Percentiles rank a stretch among this genome's conserved stretches.
phyloP scores from a whole-genome alignment of 2,888 invertebrate genomes.

The Plagiodera versicolora region DNA sequence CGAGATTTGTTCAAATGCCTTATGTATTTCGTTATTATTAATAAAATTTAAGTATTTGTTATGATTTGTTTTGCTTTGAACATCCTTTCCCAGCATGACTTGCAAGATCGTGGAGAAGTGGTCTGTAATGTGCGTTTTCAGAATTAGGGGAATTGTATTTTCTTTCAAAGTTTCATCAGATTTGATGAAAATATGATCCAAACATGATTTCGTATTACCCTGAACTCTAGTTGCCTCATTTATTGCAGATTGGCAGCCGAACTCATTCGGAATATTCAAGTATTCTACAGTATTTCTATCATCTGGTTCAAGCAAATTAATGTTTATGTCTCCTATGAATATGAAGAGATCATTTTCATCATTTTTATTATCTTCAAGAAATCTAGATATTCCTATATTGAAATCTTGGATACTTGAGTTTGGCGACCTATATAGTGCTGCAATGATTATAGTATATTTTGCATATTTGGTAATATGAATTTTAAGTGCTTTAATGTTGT shows the following conservation, averaged over 20 bases:
- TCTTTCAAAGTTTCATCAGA: background rate
- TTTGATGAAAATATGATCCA: background rate
- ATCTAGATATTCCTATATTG: background rate
- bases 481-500: too few relatives aligned
- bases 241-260: background rate
- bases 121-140: slow-evolving; percentile 1
- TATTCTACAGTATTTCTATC: slow-evolving; percentile 1
- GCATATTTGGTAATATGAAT: too few relatives aligned
- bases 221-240: background rate
- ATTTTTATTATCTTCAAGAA: background rate
- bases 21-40: background rate
- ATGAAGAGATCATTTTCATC: background rate
- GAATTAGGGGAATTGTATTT: background rate
- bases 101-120: background rate
- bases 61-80: slow-evolving; percentile 2
- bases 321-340: background rate
- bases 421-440: too few relatives aligned
- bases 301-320: background rate
- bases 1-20: slow-evolving; percentile 4
- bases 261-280: background rate
- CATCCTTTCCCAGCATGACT: slow-evolving; percentile 3
- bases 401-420: background rate
- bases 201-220: background rate
- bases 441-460: too few relatives aligned
- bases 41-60: slow-evolving; percentile 1